phyloP scores from a whole-genome alignment of 2,113 vertebrate genomes.

The Solenodon paradoxus region DNA sequence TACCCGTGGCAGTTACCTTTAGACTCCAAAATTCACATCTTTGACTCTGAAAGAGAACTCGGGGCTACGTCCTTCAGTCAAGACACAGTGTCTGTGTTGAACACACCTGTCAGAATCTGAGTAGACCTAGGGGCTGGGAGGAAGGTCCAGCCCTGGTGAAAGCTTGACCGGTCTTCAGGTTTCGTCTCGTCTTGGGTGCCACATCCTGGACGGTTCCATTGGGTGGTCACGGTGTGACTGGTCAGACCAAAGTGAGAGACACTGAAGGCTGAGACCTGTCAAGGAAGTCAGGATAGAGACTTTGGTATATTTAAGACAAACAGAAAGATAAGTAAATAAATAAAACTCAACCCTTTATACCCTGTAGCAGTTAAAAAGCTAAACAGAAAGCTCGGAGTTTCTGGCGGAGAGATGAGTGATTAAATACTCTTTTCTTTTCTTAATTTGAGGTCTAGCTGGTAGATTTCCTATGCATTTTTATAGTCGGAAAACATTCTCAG shows the following conservation, averaged over 20 bases:
- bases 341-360: background rate
- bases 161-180: background rate
- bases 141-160: no score
- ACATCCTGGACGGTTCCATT: background rate
- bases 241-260: background rate
- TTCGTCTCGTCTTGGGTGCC: background rate
- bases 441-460: background rate
- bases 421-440: background rate
- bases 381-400: background rate
- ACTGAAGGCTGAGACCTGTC: background rate
- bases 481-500: background rate
- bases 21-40: background rate
- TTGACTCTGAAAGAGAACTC: background rate
- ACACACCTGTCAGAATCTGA: background rate
- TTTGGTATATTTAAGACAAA: background rate
- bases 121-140: rapidly evolving
- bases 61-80: background rate
- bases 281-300: background rate
- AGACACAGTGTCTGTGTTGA: background rate
- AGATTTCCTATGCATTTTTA: background rate
- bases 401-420: background rate
- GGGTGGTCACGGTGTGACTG: background rate
- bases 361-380: background rate
- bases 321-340: no score
- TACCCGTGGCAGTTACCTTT: background rate